These are phyloP conservation scores for Drosophila persimilis DNA, from an alignment of 1,140 invertebrate species.

Conservation along the genomic window DNA sequence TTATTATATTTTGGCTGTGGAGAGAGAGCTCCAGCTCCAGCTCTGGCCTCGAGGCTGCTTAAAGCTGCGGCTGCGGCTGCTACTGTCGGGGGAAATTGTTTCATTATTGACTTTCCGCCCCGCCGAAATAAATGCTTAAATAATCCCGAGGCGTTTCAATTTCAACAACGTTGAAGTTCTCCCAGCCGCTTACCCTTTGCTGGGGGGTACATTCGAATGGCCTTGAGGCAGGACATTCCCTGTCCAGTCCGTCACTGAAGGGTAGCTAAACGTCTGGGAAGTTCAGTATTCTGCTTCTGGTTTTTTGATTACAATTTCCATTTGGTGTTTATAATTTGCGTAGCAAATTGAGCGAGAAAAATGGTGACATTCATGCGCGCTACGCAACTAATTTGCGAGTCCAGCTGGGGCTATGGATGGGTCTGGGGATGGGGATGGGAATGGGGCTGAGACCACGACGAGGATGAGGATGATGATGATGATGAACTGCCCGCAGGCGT, in stretches of 20 bases:
- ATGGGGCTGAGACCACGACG: conserved; percentile 15
- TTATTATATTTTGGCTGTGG: conserved; percentile 70
- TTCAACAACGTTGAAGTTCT: conserved; percentile 58
- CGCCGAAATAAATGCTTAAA: conserved; percentile 69
- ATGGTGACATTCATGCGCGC: conserved; percentile 67
- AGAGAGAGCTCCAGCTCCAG: neutral
- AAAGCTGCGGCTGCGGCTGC: conserved; percentile 44
- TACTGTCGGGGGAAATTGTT: conserved; percentile 47
- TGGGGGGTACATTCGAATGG: neutral
- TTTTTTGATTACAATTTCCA: conserved; percentile 66
- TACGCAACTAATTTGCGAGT: conserved; percentile 59
- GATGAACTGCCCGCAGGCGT: conserved; percentile 68
- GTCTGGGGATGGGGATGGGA: neutral
- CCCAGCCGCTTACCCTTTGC: conserved; percentile 18
- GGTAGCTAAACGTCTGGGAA: too few species aligned
- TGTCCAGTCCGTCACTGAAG: neutral
- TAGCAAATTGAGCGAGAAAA: conserved; percentile 72
- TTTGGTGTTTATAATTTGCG: conserved; percentile 77
- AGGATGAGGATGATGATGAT: conserved; percentile 49
- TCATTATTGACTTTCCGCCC: conserved; percentile 73
- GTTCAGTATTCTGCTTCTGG: neutral
- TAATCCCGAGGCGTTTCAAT: conserved; percentile 76
- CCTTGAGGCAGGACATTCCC: conserved; percentile 16
- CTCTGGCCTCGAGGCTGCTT: conserved; percentile 33
- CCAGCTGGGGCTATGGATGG: conserved; percentile 22